phyloP scores from a whole-genome alignment of 2,797 vertebrate species.

The Adrianichthys oophorus region DNA sequence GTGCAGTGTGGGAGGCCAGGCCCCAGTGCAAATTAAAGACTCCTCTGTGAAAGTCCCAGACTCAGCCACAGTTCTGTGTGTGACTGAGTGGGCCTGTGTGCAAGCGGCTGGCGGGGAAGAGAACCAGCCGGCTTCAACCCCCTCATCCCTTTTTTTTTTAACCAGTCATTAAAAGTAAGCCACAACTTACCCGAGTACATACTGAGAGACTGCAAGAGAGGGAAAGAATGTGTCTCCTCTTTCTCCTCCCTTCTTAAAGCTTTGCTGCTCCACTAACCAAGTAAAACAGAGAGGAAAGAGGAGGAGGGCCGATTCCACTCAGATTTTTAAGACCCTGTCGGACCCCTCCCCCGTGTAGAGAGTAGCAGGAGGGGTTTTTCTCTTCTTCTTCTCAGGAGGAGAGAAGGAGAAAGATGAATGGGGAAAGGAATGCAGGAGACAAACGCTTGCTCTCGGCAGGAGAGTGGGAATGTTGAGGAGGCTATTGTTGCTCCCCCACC shows the following conservation, averaged over 20 bases:
- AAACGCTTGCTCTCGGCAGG: slow-evolving; percentile 77
- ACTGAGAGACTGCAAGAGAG: slow-evolving; percentile 65
- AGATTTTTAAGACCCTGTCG: slow-evolving; percentile 50
- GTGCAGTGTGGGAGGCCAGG: slow-evolving; percentile 74
- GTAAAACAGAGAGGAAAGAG: slow-evolving; percentile 57
- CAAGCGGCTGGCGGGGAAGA: slow-evolving; percentile 41
- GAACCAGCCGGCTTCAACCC: slow-evolving; percentile 45
- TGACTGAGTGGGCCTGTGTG: slow-evolving; percentile 49
- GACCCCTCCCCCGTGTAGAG: slow-evolving; percentile 60
- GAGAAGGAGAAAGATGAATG: slow-evolving; percentile 72
- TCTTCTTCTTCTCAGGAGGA: slow-evolving; percentile 50
- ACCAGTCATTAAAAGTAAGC: slow-evolving; percentile 77
- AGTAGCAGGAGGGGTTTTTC: slow-evolving; percentile 40
- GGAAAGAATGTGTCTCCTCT: slow-evolving; percentile 70
- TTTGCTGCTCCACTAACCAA: slow-evolving; percentile 79
- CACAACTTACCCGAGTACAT: slow-evolving; percentile 58
- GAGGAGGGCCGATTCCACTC: slow-evolving; percentile 47
- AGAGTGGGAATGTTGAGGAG: slow-evolving; percentile 76
- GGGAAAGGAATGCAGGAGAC: slow-evolving; percentile 78
- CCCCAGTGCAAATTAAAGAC: slow-evolving; percentile 77
- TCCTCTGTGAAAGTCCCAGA: slow-evolving; percentile 76
- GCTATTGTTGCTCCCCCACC: slow-evolving; percentile 61
- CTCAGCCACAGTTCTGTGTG: slow-evolving; percentile 59
- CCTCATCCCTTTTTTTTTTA: slow-evolving; percentile 14
- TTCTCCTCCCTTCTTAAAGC: slow-evolving; percentile 64